These are phyloP conservation scores for Hoplostethus mediterraneus DNA, from an alignment of 2,797 vertebrate genomes.

Conservation along the genomic window DNA sequence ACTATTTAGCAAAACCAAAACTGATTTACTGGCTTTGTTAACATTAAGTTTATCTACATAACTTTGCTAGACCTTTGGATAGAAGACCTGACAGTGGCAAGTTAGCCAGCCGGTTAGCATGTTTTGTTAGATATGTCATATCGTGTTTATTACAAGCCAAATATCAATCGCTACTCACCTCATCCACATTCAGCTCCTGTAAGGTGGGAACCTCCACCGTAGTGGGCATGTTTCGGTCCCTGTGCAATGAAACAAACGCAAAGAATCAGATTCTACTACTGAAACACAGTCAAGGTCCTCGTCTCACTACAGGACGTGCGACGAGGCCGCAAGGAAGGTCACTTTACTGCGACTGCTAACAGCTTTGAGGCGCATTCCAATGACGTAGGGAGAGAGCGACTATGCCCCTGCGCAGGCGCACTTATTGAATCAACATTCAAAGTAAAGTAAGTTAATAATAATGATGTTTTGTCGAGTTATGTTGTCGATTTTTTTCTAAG, in stretches of 20 bases:
- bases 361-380: conserved; percentile 49
- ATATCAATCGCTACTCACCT: conserved; percentile 83
- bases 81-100: background rate
- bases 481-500: too few relatives aligned
- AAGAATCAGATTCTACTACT: conserved; percentile 18
- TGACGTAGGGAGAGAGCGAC: conserved; percentile 40
- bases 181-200: conserved; percentile 90
- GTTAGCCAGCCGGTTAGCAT: conserved; percentile 55
- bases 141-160: background rate
- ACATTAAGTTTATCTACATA: background rate
- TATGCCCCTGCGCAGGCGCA: conserved; percentile 21
- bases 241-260: conserved; percentile 17
- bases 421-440: background rate
- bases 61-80: background rate
- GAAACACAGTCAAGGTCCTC: conserved; percentile 72
- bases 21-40: background rate
- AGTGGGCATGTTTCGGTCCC: conserved; percentile 84
- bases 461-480: too few relatives aligned
- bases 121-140: background rate
- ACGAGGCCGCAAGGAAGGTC: conserved; percentile 82
- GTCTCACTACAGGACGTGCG: conserved; percentile 71
- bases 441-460: too few relatives aligned
- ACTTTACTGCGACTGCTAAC: conserved; percentile 68
- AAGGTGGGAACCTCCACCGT: conserved; percentile 83
- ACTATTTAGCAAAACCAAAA: background rate